A percentile compares a stretch with the other conserved stretches of the same genome.
phyloP scores from a whole-genome alignment of 2,888 invertebrate genomes.

The Lacanobia oleracea region DNA sequence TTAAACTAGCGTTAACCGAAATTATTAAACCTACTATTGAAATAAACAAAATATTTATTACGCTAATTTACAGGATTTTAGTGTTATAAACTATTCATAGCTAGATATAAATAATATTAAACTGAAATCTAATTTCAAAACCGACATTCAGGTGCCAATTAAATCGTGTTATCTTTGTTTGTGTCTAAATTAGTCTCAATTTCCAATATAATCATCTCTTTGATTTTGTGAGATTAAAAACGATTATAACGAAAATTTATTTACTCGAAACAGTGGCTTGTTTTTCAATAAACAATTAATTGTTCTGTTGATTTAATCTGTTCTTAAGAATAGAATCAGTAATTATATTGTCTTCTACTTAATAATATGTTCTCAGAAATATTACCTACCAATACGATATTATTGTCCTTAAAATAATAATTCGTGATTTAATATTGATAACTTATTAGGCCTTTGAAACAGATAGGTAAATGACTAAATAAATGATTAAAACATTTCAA shows the following conservation, averaged over 20 bases:
- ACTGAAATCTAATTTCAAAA: background rate
- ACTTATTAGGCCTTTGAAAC: background rate
- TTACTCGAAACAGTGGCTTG: background rate
- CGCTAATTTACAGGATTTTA: too few species aligned
- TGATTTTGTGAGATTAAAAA: background rate
- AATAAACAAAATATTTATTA: too few species aligned
- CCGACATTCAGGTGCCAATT: background rate
- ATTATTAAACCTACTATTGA: too few species aligned
- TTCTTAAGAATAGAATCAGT: background rate
- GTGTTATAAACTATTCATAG: background rate
- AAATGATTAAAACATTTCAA: background rate
- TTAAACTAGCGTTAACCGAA: too few species aligned
- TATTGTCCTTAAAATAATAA: background rate
- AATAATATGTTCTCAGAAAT: background rate
- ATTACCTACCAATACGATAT: background rate
- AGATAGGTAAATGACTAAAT: background rate
- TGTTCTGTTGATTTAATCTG: background rate
- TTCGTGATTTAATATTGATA: background rate
- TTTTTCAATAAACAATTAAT: background rate
- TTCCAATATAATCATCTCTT: background rate
- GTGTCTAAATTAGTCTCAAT: background rate
- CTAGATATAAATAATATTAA: background rate
- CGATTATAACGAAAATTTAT: background rate
- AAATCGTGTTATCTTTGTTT: background rate
- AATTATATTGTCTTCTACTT: background rate